Conservation (phyloP, 2,797 vertebrate genomes). For the Lacerta bilineata region DNA sequence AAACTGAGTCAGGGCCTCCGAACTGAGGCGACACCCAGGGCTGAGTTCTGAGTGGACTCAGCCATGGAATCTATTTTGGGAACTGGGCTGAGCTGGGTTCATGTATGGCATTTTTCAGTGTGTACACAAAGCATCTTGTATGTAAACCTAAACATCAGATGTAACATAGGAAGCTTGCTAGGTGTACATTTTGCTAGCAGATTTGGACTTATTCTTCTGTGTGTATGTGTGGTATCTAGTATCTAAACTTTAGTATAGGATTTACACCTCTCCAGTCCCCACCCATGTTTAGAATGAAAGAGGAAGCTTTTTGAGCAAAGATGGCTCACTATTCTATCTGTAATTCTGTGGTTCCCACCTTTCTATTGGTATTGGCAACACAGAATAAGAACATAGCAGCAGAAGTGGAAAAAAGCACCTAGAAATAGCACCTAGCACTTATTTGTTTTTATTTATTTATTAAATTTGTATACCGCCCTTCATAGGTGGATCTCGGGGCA, state of each 20-base stretch:
- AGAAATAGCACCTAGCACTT: neutral
- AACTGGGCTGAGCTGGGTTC: neutral
- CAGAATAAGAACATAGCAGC: neutral
- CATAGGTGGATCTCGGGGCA: too few species aligned
- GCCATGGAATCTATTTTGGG: constrained; percentile 15
- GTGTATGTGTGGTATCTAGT: too few species aligned
- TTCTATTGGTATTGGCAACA: neutral
- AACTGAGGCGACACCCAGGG: neutral
- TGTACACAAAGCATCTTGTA: neutral
- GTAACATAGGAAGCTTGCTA: neutral
- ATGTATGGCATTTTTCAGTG: neutral
- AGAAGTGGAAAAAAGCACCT: neutral
- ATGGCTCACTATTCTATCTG: too few species aligned
- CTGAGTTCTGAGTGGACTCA: neutral
- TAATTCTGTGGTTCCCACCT: too few species aligned
- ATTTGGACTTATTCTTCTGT: neutral
- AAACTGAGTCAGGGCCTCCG: neutral
- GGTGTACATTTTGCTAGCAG: neutral
- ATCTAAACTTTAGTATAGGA: too few species aligned
- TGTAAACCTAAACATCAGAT: neutral
- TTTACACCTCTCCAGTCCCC: too few species aligned
- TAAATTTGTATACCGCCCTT: too few species aligned
- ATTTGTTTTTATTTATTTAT: too few species aligned
- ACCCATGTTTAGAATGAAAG: neutral
- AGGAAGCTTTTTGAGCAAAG: too few species aligned